Evolutionary conservation across 2,888 invertebrate species (phyloP).

Genomic region (Lissonota sp.): DNA sequence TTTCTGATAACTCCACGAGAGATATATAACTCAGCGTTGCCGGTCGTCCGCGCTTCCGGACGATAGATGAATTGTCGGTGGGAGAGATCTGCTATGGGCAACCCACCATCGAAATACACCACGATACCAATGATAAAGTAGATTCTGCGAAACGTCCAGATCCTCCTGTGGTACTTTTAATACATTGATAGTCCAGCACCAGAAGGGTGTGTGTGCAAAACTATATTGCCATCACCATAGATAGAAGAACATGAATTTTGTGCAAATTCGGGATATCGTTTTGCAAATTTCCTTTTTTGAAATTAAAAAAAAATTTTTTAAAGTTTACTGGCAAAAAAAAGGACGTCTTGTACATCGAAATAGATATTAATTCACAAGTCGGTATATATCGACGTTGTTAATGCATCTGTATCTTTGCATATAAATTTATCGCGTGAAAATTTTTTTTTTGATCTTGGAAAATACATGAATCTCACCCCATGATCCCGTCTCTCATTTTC

Average conservation of each 20-base stretch:
- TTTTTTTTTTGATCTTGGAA: conserved; percentile 33
- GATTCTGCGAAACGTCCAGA: conserved; percentile 26
- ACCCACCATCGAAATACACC: conserved; percentile 36
- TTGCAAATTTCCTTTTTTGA: too few relatives aligned
- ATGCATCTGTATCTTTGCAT: background rate
- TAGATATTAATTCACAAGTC: too few relatives aligned
- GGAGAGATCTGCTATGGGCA: conserved; percentile 7
- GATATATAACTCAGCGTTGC: conserved; percentile 20
- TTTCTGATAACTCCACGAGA: conserved; percentile 37
- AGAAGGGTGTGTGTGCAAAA: too few relatives aligned
- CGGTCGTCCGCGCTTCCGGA: conserved; percentile 24
- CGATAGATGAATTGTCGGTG: conserved; percentile 28
- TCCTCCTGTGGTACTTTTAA: too few relatives aligned
- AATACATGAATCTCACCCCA: conserved; percentile 6
- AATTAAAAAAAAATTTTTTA: too few relatives aligned
- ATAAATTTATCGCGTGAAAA: conserved; percentile 9
- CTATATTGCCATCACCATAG: too few relatives aligned
- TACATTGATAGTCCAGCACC: too few relatives aligned
- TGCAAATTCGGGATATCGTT: too few relatives aligned
- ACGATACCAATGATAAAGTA: conserved; percentile 53
- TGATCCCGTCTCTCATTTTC: conserved; percentile 1
- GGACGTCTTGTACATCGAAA: too few relatives aligned
- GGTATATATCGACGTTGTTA: too few relatives aligned
- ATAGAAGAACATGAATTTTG: too few relatives aligned
- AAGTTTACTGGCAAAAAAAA: too few relatives aligned